Evolutionary conservation across 2,113 vertebrate genomes (phyloP), one percentile per base, ranked within the genome.

Genomic region (Lathamus discolor): DNA sequence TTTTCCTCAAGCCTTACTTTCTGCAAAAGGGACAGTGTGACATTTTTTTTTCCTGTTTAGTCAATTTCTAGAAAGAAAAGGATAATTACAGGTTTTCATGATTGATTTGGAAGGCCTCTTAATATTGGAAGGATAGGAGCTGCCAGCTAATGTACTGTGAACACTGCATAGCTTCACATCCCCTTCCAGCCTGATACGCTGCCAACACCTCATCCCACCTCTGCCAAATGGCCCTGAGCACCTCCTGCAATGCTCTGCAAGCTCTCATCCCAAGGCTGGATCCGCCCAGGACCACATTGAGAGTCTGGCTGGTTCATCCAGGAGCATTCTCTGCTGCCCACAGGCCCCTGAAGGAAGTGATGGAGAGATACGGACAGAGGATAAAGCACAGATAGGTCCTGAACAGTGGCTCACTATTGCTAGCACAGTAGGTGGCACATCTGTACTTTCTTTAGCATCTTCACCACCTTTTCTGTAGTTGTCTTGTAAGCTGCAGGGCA

Each of bases 231-330:
- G 10, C 12, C 9, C 14, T 1, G 3, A 63, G 16, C 17, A 27
- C 12, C n/a, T 86, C 31, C 43, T 46, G 66, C 4, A 52, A 27
- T 18, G 35, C 9, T 9, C 31, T 51, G 28, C 12, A 49, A 68
- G 18, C 29, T 89, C 22, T 64, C 13, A 25, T 17, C 25, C 18
- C 1, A 1, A 43, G 57, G 9, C 5, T 48, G 44, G 22, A 57
- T 48, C 41, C 59, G 6, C 23, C 37, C n/a, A 57, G 41, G 15
- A 70, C 29, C 3, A 3, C 7, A 1, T 3, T 52, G 7, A 0
- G 6, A 48, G 13, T 17, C 35, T 16, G 43, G 3, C 4, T 72
- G 12, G 9, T 46, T 91, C 33, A 55, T 23, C 20, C 3, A 1
- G 23, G 46, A 90, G 13, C 9, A 17, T 37, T 44, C 13, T 54